Percentiles rank a stretch among this genome's conserved stretches.
Evolutionary conservation across 1,140 invertebrate species (phyloP).

Genomic region (Pseudomyrmex concolor): DNA sequence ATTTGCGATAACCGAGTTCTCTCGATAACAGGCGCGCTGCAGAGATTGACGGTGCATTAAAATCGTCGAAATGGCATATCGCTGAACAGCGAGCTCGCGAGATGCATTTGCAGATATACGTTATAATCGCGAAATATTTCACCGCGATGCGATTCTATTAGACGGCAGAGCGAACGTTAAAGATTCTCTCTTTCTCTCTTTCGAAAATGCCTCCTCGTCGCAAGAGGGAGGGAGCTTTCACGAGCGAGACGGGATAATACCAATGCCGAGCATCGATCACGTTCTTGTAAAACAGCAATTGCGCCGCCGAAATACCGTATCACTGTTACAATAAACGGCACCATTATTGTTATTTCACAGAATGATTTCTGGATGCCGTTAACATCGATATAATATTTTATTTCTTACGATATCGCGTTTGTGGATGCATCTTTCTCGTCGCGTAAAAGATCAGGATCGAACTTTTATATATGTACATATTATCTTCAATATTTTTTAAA

Average conservation of each 20-base stretch:
- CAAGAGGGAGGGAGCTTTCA: slow-evolving; percentile 56
- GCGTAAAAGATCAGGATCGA: not conserved
- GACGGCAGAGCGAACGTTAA: slow-evolving; percentile 37
- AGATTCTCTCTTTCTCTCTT: slow-evolving; percentile 32
- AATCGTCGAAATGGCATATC: slow-evolving; percentile 66
- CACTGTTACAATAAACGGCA: not conserved
- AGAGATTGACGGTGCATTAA: slow-evolving; percentile 69
- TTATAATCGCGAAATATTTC: slow-evolving; percentile 50
- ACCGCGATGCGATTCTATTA: slow-evolving; percentile 56
- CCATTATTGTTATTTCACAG: slow-evolving; percentile 23
- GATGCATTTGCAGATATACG: slow-evolving; percentile 45
- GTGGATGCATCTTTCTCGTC: not conserved
- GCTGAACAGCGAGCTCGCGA: slow-evolving; percentile 53
- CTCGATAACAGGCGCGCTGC: slow-evolving; percentile 13
- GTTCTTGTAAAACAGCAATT: slow-evolving; percentile 35
- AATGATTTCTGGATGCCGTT: slow-evolving; percentile 4
- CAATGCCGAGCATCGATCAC: slow-evolving; percentile 23
- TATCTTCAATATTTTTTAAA: not conserved
- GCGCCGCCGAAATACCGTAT: not conserved
- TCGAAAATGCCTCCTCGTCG: slow-evolving; percentile 33
- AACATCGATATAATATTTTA: not conserved
- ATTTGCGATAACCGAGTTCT: slow-evolving; percentile 31
- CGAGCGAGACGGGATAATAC: slow-evolving; percentile 30
- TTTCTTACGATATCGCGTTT: not conserved
- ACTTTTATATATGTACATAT: not conserved